Evolutionary conservation across 2,888 invertebrate species (phyloP).

Genomic region (Sphinx pinastri): DNA sequence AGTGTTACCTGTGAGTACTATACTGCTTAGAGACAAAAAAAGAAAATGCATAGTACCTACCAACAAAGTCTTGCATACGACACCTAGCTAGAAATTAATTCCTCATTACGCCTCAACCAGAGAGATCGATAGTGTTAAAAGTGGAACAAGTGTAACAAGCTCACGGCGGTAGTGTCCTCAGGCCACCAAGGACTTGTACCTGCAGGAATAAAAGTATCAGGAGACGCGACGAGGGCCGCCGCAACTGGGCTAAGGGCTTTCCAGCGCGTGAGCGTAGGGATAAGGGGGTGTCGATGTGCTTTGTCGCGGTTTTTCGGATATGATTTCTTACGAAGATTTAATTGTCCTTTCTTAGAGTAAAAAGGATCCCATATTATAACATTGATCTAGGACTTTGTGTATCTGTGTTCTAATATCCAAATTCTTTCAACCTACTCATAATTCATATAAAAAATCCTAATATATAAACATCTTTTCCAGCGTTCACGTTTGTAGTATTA

Average conservation of each 20-base stretch:
- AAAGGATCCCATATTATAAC: no score
- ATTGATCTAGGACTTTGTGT: no score
- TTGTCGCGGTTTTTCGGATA: not conserved
- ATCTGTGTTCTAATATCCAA: no score
- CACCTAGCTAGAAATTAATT: not conserved
- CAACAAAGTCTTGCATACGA: not conserved
- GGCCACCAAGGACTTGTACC: constrained; percentile 11
- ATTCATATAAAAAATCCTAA: no score
- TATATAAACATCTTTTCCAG: no score
- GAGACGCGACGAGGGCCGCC: constrained; percentile 43
- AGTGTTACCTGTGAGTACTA: no score
- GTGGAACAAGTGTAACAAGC: constrained; percentile 19
- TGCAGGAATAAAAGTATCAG: constrained; percentile 24
- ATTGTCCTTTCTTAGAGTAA: no score
- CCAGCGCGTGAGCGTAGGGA: constrained; percentile 53
- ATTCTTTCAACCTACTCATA: no score
- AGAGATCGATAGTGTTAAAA: constrained; percentile 17
- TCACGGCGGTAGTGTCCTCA: constrained; percentile 13
- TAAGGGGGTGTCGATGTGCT: constrained; percentile 32
- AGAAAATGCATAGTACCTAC: no score
- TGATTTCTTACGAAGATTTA: not conserved
- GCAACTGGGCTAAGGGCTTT: constrained; percentile 75
- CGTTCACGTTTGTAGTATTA: no score
- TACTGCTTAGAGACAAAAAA: no score
- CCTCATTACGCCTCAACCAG: not conserved